Evolutionary conservation across 1,140 invertebrate species (phyloP).

Genomic region (Nasonia longicornis): DNA sequence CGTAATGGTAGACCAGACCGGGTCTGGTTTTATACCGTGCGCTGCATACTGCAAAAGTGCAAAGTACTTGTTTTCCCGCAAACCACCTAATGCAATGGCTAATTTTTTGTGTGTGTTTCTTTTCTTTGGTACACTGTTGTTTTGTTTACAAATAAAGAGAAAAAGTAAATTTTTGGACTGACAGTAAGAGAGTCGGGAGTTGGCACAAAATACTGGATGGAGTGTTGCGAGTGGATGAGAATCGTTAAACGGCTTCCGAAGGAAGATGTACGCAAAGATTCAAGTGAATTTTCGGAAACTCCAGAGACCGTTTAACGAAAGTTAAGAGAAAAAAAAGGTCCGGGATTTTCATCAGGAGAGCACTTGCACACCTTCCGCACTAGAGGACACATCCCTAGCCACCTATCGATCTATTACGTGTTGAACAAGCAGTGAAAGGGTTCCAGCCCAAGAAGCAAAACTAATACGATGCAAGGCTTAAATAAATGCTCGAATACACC

Average conservation of each 20-base stretch:
- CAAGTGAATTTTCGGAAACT: not conserved
- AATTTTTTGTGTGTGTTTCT: conserved; percentile 49
- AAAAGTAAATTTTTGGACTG: conserved; percentile 24
- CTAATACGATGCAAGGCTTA: conserved; percentile 71
- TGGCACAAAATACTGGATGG: conserved; percentile 19
- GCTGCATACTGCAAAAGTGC: conserved; percentile 87
- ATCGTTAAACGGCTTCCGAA: not conserved
- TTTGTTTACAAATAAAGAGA: conserved; percentile 40
- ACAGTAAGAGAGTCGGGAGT: not conserved
- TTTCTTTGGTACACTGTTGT: conserved; percentile 43
- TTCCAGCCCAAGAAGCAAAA: conserved; percentile 70
- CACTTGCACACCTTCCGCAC: conserved; percentile 67
- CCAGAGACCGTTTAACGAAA: conserved; percentile 9
- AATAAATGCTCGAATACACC: conserved; percentile 67
- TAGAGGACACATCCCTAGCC: conserved; percentile 65
- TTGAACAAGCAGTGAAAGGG: conserved; percentile 69
- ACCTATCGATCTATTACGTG: conserved; percentile 67
- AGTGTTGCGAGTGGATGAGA: not conserved
- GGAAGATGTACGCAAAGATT: not conserved
- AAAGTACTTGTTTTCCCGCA: conserved; percentile 70
- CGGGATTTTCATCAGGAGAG: conserved; percentile 52
- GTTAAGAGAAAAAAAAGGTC: conserved; percentile 37
- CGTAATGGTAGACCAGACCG: conserved; percentile 96
- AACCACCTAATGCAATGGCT: conserved; percentile 68
- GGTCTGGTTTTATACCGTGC: conserved; percentile 97